These are phyloP conservation scores for Drosophila neonasuta DNA, from an alignment of 2,888 invertebrate species.

Conservation along the genomic window DNA sequence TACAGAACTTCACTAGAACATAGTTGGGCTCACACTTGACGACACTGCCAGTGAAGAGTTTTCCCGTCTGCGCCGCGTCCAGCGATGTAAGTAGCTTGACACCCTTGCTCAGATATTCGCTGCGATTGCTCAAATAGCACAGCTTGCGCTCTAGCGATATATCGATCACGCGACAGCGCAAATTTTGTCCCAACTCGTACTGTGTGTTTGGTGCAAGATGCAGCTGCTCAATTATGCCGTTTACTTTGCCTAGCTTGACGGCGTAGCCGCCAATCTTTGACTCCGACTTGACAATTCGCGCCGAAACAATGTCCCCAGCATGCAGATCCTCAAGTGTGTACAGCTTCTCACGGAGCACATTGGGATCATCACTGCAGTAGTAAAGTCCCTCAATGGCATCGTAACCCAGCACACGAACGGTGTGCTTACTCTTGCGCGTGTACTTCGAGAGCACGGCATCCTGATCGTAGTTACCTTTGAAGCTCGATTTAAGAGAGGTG, in stretches of 20 bases:
- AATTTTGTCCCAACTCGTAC: constrained; percentile 84
- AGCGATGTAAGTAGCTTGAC: constrained; percentile 83
- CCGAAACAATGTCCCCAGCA: constrained; percentile 84
- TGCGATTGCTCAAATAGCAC: constrained; percentile 86
- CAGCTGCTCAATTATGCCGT: constrained; percentile 84
- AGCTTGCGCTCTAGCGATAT: constrained; percentile 82
- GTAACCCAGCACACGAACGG: constrained; percentile 86
- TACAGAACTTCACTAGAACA: constrained; percentile 81
- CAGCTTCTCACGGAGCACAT: constrained; percentile 84
- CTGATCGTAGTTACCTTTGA: constrained; percentile 81
- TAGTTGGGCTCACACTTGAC: constrained; percentile 73
- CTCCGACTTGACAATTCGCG: constrained; percentile 82
- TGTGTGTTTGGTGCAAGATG: constrained; percentile 84
- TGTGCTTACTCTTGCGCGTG: constrained; percentile 81
- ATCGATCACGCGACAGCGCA: constrained; percentile 85
- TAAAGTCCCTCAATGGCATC: constrained; percentile 86
- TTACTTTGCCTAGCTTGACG: constrained; percentile 84
- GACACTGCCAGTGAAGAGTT: constrained; percentile 79
- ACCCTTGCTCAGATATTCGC: constrained; percentile 85
- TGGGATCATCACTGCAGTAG: constrained; percentile 86
- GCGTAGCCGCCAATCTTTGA: constrained; percentile 83
- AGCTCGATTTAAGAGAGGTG: constrained; percentile 75
- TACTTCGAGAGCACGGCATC: constrained; percentile 81
- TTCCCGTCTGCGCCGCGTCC: constrained; percentile 83
- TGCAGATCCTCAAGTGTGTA: constrained; percentile 83